A percentile compares a stretch with the other conserved stretches of the same genome.
Conservation (phyloP, 2,797 vertebrate species). For the Chloroceryle amazona region DNA sequence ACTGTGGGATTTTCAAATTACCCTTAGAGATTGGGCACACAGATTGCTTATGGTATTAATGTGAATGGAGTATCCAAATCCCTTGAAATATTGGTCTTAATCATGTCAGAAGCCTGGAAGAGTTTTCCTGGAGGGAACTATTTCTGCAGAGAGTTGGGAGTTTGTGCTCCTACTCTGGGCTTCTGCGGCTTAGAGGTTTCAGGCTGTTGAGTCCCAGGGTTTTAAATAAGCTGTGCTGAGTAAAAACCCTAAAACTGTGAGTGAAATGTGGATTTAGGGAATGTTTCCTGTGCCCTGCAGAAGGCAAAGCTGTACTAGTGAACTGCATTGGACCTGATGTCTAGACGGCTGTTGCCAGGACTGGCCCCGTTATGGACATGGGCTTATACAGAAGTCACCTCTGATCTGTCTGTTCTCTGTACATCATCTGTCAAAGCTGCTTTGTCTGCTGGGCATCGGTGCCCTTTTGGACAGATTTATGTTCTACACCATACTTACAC, state of each 20-base stretch:
- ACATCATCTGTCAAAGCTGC: not conserved
- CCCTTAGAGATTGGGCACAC: not conserved
- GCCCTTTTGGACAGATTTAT: not conserved
- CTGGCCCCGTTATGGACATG: fast-evolving
- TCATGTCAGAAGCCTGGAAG: not conserved
- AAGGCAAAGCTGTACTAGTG: not conserved
- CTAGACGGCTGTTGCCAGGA: not conserved
- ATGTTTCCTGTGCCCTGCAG: not conserved
- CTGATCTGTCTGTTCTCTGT: not conserved
- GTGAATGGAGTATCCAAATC: not conserved
- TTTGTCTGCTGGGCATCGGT: not conserved
- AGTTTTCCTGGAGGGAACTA: not conserved
- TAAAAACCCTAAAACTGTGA: not conserved
- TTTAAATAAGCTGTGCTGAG: not conserved
- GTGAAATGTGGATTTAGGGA: not conserved
- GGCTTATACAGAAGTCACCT: not conserved
- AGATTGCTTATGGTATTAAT: not conserved
- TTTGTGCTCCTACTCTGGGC: not conserved
- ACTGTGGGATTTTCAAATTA: not conserved
- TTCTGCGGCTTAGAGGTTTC: not conserved
- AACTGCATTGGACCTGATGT: not conserved
- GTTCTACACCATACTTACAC: not conserved
- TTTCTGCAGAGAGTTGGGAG: not conserved
- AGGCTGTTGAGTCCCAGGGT: not conserved
- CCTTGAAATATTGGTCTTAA: not conserved